phyloP scores from a whole-genome alignment of 2,113 vertebrate species.

The Pampusana beccarii region DNA sequence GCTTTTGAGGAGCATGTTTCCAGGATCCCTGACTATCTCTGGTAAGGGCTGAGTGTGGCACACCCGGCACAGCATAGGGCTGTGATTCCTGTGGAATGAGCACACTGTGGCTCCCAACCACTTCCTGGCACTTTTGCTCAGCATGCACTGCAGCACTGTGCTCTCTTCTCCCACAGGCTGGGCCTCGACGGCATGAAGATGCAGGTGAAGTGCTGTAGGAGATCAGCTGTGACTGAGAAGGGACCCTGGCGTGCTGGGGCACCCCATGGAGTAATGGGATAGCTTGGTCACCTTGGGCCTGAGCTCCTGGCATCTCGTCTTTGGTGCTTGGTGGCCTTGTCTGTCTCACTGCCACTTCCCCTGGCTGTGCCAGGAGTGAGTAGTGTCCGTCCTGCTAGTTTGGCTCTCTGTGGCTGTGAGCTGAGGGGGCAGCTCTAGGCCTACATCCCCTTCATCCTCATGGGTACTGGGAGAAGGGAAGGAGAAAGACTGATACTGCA shows the following conservation, averaged over 20 bases:
- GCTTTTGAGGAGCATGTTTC: slow-evolving; percentile 88
- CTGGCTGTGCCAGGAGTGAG: not conserved
- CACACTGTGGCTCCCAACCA: not conserved
- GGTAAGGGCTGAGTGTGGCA: slow-evolving; percentile 75
- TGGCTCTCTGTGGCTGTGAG: not conserved
- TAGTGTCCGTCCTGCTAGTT: not conserved
- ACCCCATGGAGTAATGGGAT: not conserved
- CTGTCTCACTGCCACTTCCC: not conserved
- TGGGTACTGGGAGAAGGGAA: not conserved
- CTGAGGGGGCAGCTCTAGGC: not conserved
- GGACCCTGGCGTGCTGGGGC: not conserved
- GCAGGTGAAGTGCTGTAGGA: slow-evolving; percentile 83
- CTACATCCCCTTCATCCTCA: not conserved
- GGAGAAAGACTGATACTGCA: not conserved
- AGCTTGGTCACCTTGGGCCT: not conserved
- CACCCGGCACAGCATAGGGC: not conserved
- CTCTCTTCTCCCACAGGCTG: slow-evolving; percentile 80
- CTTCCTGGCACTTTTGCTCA: not conserved
- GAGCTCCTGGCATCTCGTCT: not conserved
- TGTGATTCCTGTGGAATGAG: not conserved
- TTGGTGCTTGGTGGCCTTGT: not conserved
- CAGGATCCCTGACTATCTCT: slow-evolving; percentile 93
- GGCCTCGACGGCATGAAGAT: slow-evolving; percentile 97
- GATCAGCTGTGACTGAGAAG: not conserved
- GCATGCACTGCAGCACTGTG: not conserved